These are phyloP conservation scores for Galendromus occidentalis DNA, from an alignment of 1,140 invertebrate species.

Conservation along the genomic window DNA sequence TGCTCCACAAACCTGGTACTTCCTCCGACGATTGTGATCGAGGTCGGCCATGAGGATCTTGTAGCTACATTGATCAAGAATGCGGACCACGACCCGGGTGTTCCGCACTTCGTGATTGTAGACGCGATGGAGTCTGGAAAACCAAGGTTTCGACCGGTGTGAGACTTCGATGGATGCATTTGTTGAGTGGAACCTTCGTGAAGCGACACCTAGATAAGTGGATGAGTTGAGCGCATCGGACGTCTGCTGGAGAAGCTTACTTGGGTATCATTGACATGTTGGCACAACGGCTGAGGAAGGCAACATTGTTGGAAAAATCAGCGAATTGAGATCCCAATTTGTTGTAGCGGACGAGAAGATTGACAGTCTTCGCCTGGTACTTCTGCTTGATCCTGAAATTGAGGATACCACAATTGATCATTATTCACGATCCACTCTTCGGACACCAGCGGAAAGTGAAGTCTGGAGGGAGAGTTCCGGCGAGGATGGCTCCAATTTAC, in stretches of 20 bases:
- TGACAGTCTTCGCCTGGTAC: not conserved
- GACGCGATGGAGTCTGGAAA: not conserved
- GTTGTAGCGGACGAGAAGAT: not conserved
- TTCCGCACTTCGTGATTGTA: not conserved
- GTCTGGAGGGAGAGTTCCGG: too few relatives aligned
- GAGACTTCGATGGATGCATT: too few relatives aligned
- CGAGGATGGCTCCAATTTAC: too few relatives aligned
- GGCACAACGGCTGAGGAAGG: not conserved
- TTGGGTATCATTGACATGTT: not conserved
- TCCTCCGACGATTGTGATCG: not conserved
- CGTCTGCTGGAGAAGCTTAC: too few relatives aligned
- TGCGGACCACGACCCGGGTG: not conserved
- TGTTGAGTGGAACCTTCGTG: too few relatives aligned
- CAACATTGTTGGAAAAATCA: constrained; percentile 2
- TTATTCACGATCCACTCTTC: too few relatives aligned
- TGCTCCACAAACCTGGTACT: not conserved
- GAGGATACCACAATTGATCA: too few relatives aligned
- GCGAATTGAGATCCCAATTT: not conserved
- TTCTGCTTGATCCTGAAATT: not conserved
- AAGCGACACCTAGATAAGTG: too few relatives aligned
- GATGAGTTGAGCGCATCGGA: too few relatives aligned
- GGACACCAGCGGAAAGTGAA: too few relatives aligned
- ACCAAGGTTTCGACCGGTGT: too few relatives aligned
- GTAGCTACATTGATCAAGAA: not conserved
- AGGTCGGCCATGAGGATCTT: not conserved